Percentiles rank a stretch among this genome's conserved stretches.
These are phyloP conservation scores for Cheilosia variabilis DNA, from an alignment of 2,888 invertebrate species.

Conservation along the genomic window DNA sequence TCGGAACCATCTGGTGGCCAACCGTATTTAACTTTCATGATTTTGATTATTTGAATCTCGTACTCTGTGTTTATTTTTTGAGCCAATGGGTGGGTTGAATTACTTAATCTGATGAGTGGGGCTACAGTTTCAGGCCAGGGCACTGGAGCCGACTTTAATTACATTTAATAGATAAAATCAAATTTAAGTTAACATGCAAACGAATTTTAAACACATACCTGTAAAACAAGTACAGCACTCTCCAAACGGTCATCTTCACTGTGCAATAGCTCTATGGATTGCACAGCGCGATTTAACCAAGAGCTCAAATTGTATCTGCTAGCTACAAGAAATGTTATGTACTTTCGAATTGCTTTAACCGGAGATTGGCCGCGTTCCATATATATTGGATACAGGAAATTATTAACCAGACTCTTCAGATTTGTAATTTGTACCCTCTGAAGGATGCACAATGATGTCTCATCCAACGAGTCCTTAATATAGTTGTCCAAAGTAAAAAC, in stretches of 20 bases:
- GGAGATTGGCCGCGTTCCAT: constrained; percentile 81
- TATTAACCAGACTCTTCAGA: constrained; percentile 80
- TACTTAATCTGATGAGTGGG: constrained; percentile 81
- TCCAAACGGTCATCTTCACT: constrained; percentile 82
- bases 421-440: constrained; percentile 82
- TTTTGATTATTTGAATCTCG: constrained; percentile 83
- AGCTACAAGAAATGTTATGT: constrained; percentile 80
- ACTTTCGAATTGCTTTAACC: constrained; percentile 80
- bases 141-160: constrained; percentile 80
- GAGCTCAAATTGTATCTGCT: constrained; percentile 80
- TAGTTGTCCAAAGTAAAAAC: constrained; percentile 82
- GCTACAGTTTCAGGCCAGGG: constrained; percentile 82
- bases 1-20: constrained; percentile 81
- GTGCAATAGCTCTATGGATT: constrained; percentile 81
- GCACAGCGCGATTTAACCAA: constrained; percentile 82
- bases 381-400: constrained; percentile 83
- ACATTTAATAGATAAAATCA: neutral
- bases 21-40: constrained; percentile 83
- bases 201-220: constrained; percentile 72
- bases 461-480: constrained; percentile 81
- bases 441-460: constrained; percentile 81
- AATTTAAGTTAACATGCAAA: neutral
- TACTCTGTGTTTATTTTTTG: constrained; percentile 81
- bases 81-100: constrained; percentile 82
- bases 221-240: constrained; percentile 81